Base-by-base conservation (phyloP, 2,888 invertebrate species). In the Nephrotoma appendiculata region DNA sequence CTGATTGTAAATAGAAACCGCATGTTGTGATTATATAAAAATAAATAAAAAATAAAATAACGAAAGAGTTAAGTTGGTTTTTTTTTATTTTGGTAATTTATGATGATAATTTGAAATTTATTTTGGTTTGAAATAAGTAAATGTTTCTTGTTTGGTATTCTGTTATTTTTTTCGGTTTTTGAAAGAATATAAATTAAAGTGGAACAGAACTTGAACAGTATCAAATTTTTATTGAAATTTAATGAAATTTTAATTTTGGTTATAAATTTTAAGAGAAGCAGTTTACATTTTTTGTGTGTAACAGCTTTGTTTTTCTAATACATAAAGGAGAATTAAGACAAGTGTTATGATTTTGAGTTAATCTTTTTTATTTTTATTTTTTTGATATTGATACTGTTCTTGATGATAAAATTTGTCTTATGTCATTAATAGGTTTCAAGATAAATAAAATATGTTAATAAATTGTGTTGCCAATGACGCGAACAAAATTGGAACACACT, bases 201-300 rank as follows among this genome's bases (percentile, higher is more conserved):
- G 43, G 41, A 84, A 84, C 41, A 41, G 84, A 84, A 42, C 84
- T 84, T 84, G 15, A 84, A 84, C 84, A 84, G 84, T 84, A 84
- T 84, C 84, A 84, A 84, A 84, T 84, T 84, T 84, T 84, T 84
- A 84, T 84, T 84, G 84, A 84, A 43, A 84, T 42, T 84, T 84
- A 84, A 84, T 84, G 84, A 84, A 84, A 43, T 84, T 84, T 84
- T 84, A 84, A 84, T 84, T 84, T 84, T 84, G 84, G 84, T 42
- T 42, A 84, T 41, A 84, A 84, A 84, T 84, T 84, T 42, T 42
- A 9, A 84, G 42, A 19, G 71, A 19, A 31, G 71, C 9, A 71
- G 31, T 31, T 31, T 31, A 71, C 15, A 52, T 71, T 71, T 48
- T 48, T 9, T 71, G 71, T 71, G 71, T 71, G 71, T 71, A 71